A percentile compares a stretch with the other conserved stretches of the same genome.
phyloP scores from a whole-genome alignment of 2,888 invertebrate genomes.

The Crepidodera aurea region DNA sequence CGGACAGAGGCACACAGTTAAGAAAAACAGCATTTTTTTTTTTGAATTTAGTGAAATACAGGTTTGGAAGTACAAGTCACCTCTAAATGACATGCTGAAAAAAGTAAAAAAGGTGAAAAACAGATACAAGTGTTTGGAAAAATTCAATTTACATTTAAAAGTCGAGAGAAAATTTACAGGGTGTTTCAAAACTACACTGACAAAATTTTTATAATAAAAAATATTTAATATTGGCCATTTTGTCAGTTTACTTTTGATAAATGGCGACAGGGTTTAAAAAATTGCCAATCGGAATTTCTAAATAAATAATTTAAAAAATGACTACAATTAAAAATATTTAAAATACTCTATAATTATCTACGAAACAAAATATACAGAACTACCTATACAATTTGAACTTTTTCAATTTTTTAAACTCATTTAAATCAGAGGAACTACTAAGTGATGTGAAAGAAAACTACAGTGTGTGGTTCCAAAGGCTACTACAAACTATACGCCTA shows the following conservation, averaged over 20 bases:
- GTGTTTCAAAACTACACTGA: slow-evolving; percentile 25
- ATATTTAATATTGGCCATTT: no score
- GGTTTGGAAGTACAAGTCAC: slow-evolving; percentile 53
- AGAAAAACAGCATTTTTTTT: slow-evolving; percentile 38
- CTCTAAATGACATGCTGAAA: slow-evolving; percentile 47
- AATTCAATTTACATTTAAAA: slow-evolving; percentile 25
- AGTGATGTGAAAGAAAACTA: slow-evolving; percentile 47
- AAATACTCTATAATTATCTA: background rate
- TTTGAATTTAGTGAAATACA: slow-evolving; percentile 41
- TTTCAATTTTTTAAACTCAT: slow-evolving; percentile 34
- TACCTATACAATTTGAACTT: background rate
- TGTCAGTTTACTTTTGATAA: no score
- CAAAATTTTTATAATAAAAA: no score
- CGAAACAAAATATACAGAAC: background rate
- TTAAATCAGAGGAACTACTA: slow-evolving; percentile 33
- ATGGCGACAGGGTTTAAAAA: background rate
- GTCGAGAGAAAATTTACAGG: slow-evolving; percentile 14
- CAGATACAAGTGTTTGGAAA: slow-evolving; percentile 33
- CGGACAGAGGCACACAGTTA: slow-evolving; percentile 34
- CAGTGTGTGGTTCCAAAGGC: slow-evolving; percentile 49
- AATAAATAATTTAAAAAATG: background rate
- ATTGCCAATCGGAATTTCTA: background rate
- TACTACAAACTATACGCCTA: slow-evolving; percentile 45
- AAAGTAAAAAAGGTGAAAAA: slow-evolving; percentile 31
- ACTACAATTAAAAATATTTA: background rate